These are phyloP conservation scores for Tamias sibiricus DNA, from an alignment of 2,113 vertebrate species.

Conservation along the genomic window DNA sequence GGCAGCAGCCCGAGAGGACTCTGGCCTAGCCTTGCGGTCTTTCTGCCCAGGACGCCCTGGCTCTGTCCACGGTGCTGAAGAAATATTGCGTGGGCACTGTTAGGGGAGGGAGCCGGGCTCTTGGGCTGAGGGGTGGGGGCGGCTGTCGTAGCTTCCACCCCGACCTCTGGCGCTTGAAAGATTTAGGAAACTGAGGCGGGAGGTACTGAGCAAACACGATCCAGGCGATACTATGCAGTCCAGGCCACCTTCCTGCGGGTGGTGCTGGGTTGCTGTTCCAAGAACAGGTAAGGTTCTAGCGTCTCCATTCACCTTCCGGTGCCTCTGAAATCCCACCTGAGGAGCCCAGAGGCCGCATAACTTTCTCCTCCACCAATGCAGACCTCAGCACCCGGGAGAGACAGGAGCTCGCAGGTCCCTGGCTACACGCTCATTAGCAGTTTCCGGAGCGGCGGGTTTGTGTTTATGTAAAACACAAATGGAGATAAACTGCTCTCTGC, in stretches of 20 bases:
- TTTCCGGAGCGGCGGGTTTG: constrained; percentile 59
- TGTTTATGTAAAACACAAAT: constrained; percentile 75
- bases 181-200: not conserved
- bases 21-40: rapidly evolving
- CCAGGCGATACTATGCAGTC: not conserved
- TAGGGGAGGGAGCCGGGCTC: too few relatives aligned
- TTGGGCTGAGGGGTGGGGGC: too few relatives aligned
- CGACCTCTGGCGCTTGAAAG: not conserved
- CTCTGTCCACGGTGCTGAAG: constrained; percentile 80
- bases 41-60: rapidly evolving
- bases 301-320: not conserved
- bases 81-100: rapidly evolving
- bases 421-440: constrained; percentile 41
- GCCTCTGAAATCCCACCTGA: constrained; percentile 57
- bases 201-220: not conserved
- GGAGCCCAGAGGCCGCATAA: not conserved
- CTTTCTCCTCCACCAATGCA: not conserved
- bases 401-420: not conserved
- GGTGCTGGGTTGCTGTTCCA: not conserved
- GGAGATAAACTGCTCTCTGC: constrained; percentile 32
- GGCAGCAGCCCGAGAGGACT: not conserved
- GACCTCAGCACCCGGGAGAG: not conserved
- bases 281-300: not conserved
- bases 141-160: not conserved
- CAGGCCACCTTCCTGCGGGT: not conserved